Evolutionary conservation across 64 coral and sea anemone species (phyloP), one percentile per base, ranked within the genome.

Genomic region (Montipora sp.): DNA sequence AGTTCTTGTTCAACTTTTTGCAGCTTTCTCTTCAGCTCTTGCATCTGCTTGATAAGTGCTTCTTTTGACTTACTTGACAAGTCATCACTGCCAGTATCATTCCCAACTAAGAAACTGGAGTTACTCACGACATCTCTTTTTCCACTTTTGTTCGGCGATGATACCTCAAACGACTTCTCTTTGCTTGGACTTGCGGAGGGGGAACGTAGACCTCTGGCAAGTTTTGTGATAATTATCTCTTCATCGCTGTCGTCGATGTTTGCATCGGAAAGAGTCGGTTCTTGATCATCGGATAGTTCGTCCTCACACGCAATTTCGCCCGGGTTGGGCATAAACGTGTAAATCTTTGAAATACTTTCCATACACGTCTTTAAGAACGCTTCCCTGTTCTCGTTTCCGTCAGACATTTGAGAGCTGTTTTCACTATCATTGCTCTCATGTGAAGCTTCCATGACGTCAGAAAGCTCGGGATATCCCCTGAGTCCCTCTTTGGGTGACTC

Each of bases 221-320:
- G 83, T 77, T 92, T 98, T 5, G 96, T 98, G n/a, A 98, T 98
- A 67, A 98, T 75, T 36, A 98, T 98, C 45, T 98, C 95, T 72
- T 98, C 95, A 77, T 98, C 95, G 75, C 95, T 98, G 73, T 98
- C 95, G 47, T 80, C 93, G 36, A 98, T 98, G 19, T 98, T 90
- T 5, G 92, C 80, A 69, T 98, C 95, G 3, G 95, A 94, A 84
- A 92, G 45, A 20, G 92, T 98, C n/a, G 83, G 88, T 53, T 85
- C 95, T 83, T 98, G 89, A 19, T 87, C 93, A 75, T 98, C 95
- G 7, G 95, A 92, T 7, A 88, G 50, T 8, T 94, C 95, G 5
- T 92, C 95, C 12, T 98, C 95, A 51, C 92, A 92, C 63, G 91
- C 57, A 3, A 90, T 92, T 23, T 98, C 92, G 18, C 84, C 92